A percentile compares a stretch with the other conserved stretches of the same genome.
These are phyloP conservation scores for Epinotia ramella DNA, from an alignment of 2,888 invertebrate species.

Conservation along the genomic window DNA sequence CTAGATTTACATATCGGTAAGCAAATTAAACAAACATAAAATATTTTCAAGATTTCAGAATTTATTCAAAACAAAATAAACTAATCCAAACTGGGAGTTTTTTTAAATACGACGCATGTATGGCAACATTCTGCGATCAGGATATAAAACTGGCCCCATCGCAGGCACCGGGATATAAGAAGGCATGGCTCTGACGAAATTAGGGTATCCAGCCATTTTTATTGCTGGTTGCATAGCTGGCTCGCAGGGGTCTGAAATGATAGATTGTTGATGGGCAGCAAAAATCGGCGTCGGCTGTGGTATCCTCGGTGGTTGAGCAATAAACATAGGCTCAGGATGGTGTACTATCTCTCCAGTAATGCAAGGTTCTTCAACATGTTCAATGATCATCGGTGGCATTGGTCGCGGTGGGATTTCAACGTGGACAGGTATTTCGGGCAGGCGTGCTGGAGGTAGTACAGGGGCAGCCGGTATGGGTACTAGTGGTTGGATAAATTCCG, in stretches of 20 bases:
- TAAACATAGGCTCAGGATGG: slow-evolving; percentile 9
- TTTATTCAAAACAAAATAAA: background rate
- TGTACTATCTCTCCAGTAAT: slow-evolving; percentile 26
- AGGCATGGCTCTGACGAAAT: background rate
- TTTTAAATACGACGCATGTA: slow-evolving; percentile 13
- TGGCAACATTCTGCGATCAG: background rate
- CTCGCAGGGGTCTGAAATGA: slow-evolving; percentile 32
- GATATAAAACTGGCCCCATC: slow-evolving; percentile 3
- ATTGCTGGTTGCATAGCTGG: slow-evolving; percentile 3
- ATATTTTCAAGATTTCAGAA: background rate
- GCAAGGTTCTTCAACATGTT: slow-evolving; percentile 30
- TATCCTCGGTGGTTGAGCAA: background rate
- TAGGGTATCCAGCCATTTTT: slow-evolving; percentile 1
- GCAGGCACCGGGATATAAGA: background rate
- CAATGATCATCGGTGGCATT: slow-evolving; percentile 19
- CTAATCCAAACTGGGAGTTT: slow-evolving; percentile 13
- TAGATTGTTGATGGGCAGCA: background rate
- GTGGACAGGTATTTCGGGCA: slow-evolving; percentile 25
- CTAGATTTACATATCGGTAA: too few species aligned
- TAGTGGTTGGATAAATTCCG: slow-evolving; percentile 7
- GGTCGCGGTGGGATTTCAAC: slow-evolving; percentile 28
- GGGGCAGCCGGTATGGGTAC: slow-evolving; percentile 29
- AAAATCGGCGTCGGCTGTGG: slow-evolving; percentile 24
- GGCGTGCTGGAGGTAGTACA: slow-evolving; percentile 18
- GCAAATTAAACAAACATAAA: background rate